phyloP scores from a whole-genome alignment of 2,888 invertebrate genomes.

The Drosophila affinis region DNA sequence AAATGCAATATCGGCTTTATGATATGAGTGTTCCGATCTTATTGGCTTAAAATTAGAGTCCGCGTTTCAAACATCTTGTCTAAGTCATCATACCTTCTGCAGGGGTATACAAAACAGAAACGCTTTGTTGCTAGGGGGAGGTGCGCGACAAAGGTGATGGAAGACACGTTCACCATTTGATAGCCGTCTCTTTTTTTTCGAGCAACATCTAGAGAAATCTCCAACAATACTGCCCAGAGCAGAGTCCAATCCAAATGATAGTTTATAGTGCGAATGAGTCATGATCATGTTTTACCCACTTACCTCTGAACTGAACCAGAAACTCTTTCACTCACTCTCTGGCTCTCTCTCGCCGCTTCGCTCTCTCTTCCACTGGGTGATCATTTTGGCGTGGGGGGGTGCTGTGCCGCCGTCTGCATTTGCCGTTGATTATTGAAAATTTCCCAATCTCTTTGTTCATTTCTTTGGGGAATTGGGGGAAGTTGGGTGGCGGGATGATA shows the following conservation, averaged over 20 bases:
- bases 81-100: not conserved
- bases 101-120: slow-evolving; percentile 17
- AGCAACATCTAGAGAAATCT: slow-evolving; percentile 45
- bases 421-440: slow-evolving; percentile 49
- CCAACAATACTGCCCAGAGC: slow-evolving; percentile 25
- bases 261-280: slow-evolving; percentile 32
- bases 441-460: slow-evolving; percentile 76
- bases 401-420: not conserved
- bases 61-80: not conserved
- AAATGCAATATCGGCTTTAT: not conserved
- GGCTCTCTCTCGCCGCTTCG: slow-evolving; percentile 2
- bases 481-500: not conserved
- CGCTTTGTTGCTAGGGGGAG: slow-evolving; percentile 11
- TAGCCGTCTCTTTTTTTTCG: slow-evolving; percentile 24
- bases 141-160: slow-evolving; percentile 32
- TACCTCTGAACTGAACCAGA: slow-evolving; percentile 43
- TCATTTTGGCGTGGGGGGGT: not conserved
- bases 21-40: too few species aligned
- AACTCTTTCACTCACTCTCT: slow-evolving; percentile 6
- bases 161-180: slow-evolving; percentile 26
- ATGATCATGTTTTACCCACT: slow-evolving; percentile 51
- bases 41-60: not conserved
- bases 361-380: slow-evolving; percentile 16
- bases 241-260: slow-evolving; percentile 20
- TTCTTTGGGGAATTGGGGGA: slow-evolving; percentile 66